A percentile compares a stretch with the other conserved stretches of the same genome.
Evolutionary conservation across 1,140 invertebrate genomes (phyloP).

Genomic region (Epicauta chinensis): DNA sequence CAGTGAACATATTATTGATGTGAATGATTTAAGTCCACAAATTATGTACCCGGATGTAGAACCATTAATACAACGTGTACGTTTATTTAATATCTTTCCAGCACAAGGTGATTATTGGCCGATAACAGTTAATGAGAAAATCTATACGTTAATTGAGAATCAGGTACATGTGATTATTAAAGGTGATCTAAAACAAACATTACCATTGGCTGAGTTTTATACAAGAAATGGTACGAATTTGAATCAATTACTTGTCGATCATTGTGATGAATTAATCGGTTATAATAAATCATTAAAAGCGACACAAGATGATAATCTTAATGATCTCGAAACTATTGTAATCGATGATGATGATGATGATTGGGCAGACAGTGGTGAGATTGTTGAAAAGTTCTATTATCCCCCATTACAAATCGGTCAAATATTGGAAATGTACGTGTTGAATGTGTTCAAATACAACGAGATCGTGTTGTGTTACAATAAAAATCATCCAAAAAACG

Average conservation of each 20-base stretch:
- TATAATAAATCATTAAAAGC: no score
- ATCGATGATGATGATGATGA: no score
- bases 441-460: no score
- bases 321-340: no score
- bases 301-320: no score
- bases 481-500: not conserved
- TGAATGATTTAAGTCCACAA: constrained; percentile 50
- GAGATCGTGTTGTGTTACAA: no score
- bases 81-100: constrained; percentile 45
- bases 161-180: constrained; percentile 13
- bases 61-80: constrained; percentile 46
- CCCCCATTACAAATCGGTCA: no score
- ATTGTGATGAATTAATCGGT: no score
- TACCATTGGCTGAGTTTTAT: constrained; percentile 1
- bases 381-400: no score
- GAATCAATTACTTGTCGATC: not conserved
- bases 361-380: no score
- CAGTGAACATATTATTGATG: constrained; percentile 49
- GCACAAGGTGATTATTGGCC: constrained; percentile 26
- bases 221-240: not conserved
- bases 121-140: constrained; percentile 16
- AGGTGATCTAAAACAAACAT: not conserved
- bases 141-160: constrained; percentile 3
- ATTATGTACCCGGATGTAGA: constrained; percentile 54
- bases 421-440: no score